phyloP scores from a whole-genome alignment of 2,888 invertebrate species.

The Meghimatium bilineatum region DNA sequence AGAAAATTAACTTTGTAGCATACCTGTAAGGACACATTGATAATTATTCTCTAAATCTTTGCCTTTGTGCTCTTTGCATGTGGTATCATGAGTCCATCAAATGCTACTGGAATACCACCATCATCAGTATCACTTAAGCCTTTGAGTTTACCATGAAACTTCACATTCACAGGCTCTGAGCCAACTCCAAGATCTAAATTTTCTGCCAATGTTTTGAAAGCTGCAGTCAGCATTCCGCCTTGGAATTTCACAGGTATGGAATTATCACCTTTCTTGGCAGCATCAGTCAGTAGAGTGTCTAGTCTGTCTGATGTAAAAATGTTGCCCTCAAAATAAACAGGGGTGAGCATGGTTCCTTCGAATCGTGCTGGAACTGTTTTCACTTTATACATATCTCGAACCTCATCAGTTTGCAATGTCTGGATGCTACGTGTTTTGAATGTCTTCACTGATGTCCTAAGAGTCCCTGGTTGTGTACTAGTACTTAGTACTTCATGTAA shows the following conservation, averaged over 20 bases:
- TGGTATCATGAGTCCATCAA: constrained; percentile 43
- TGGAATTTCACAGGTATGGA: constrained; percentile 40
- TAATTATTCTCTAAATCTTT: not conserved
- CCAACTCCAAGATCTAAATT: constrained; percentile 1
- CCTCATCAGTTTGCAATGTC: constrained; percentile 11
- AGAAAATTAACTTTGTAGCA: not conserved
- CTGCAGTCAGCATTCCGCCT: constrained; percentile 48
- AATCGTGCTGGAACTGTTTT: constrained; percentile 39
- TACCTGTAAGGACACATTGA: not conserved
- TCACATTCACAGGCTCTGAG: constrained; percentile 35
- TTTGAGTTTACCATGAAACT: constrained; percentile 39
- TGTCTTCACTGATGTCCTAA: constrained; percentile 11
- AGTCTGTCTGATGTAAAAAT: constrained; percentile 42
- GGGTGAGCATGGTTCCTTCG: constrained; percentile 46
- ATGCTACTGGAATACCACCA: constrained; percentile 33
- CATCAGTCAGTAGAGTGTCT: constrained; percentile 26
- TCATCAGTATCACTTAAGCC: constrained; percentile 11
- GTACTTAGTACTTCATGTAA: not conserved
- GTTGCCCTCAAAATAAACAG: constrained; percentile 44
- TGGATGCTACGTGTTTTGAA: constrained; percentile 37
- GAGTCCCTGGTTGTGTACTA: constrained; percentile 23
- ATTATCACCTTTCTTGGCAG: constrained; percentile 20
- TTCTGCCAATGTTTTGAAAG: constrained; percentile 37
- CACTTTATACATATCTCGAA: constrained; percentile 3
- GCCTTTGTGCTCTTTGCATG: not conserved